Evolutionary conservation across 2,113 vertebrate genomes (phyloP).

Genomic region (Vulpes ferrilata): DNA sequence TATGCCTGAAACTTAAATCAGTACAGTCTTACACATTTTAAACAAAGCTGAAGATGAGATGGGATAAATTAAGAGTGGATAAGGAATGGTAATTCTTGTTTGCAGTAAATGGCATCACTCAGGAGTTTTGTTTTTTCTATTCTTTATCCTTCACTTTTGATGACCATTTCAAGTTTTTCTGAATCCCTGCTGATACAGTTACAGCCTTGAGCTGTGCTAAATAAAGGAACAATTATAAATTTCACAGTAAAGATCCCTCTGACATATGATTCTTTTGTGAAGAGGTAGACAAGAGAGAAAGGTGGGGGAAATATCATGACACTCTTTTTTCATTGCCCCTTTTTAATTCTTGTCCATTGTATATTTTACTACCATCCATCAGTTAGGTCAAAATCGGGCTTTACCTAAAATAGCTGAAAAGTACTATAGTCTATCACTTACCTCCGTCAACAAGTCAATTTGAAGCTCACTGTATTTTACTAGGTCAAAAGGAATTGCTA

Average conservation of each 20-base stretch:
- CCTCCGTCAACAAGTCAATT: conserved; percentile 33
- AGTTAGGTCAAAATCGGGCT: conserved; percentile 72
- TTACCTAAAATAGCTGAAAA: conserved; percentile 68
- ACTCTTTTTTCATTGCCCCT: conserved; percentile 71
- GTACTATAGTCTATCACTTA: conserved; percentile 72
- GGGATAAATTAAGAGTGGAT: not conserved
- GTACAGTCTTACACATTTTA: not conserved
- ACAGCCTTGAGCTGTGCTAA: conserved; percentile 70
- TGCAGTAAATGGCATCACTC: conserved; percentile 25
- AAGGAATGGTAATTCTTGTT: not conserved
- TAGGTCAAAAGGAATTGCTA: conserved; percentile 68
- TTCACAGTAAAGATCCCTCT: conserved; percentile 71
- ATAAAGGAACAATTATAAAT: conserved; percentile 70
- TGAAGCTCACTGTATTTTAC: conserved; percentile 66
- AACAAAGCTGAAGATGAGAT: conserved; percentile 18
- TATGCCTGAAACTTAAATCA: conserved; percentile 14
- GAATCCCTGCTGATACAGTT: conserved; percentile 61
- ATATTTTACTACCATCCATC: conserved; percentile 63
- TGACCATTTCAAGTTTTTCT: conserved; percentile 79
- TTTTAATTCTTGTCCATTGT: conserved; percentile 59
- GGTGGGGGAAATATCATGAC: conserved; percentile 5
- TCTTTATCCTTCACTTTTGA: conserved; percentile 58
- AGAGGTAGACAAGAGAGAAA: conserved; percentile 50
- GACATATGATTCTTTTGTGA: conserved; percentile 64
- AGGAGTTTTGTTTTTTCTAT: not conserved